A percentile compares a stretch with the other conserved stretches of the same genome.
These are phyloP conservation scores for Hoplias malabaricus DNA, from an alignment of 2,113 vertebrate species.

Conservation along the genomic window DNA sequence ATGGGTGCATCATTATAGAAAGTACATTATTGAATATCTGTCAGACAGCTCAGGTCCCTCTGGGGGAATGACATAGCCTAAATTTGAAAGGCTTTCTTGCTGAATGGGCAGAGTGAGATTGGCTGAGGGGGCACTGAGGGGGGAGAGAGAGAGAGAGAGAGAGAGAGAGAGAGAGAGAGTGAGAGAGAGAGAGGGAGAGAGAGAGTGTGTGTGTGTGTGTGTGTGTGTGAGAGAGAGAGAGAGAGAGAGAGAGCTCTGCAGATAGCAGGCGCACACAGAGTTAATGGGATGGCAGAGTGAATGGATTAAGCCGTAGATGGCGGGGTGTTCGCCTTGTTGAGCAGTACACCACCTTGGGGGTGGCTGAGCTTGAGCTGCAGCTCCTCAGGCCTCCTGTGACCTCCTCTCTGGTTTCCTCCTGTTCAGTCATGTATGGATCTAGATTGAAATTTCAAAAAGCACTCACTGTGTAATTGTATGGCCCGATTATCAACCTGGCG, in stretches of 20 bases:
- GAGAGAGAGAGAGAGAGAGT: not conserved
- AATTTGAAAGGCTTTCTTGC: conserved; percentile 35
- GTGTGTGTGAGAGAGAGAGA: not conserved
- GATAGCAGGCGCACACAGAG: conserved; percentile 6
- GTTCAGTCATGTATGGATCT: not conserved
- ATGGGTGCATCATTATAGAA: not conserved
- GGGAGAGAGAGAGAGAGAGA: not conserved
- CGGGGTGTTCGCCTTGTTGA: conserved; percentile 38
- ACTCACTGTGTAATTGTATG: conserved; percentile 5
- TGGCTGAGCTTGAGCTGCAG: conserved; percentile 53
- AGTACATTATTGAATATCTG: conserved; percentile 36
- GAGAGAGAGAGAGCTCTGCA: not conserved
- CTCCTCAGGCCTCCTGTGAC: conserved; percentile 55
- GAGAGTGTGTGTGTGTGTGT: too few species aligned
- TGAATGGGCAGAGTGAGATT: conserved; percentile 25
- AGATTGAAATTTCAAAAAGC: not conserved
- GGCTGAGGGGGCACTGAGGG: not conserved
- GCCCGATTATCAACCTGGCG: not conserved
- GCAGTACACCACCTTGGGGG: conserved; percentile 49
- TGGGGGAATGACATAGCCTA: conserved; percentile 3
- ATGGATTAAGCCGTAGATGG: conserved; percentile 37
- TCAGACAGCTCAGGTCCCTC: not conserved
- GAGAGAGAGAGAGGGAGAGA: not conserved
- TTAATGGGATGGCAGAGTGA: conserved; percentile 39
- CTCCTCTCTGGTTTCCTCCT: conserved; percentile 23